Evolutionary conservation across 2,113 vertebrate species (phyloP).

Genomic region (Sialia sialis): DNA sequence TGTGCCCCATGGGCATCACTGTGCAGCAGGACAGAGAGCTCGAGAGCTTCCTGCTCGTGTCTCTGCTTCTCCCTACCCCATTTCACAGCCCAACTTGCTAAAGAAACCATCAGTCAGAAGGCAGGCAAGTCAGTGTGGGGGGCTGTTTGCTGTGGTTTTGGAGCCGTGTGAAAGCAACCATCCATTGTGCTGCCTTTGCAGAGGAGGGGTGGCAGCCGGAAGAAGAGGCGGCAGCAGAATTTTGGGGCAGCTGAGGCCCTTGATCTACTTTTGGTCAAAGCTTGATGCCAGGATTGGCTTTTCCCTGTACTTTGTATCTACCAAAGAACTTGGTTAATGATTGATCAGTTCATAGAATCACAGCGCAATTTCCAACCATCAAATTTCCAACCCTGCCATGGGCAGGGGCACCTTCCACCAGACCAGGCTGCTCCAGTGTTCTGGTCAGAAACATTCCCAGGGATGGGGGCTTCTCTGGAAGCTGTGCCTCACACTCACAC

Average conservation of each 20-base stretch:
- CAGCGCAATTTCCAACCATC: fast-evolving
- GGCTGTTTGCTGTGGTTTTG: constrained; percentile 25
- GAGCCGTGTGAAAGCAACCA: not conserved
- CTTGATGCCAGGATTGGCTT: not conserved
- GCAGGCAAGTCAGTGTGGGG: not conserved
- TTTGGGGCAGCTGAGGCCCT: not conserved
- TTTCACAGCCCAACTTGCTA: not conserved
- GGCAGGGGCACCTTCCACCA: not conserved
- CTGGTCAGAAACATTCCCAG: not conserved
- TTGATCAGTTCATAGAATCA: not conserved
- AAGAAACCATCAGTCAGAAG: not conserved
- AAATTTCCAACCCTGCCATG: not conserved
- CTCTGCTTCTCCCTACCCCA: not conserved
- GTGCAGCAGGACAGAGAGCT: not conserved
- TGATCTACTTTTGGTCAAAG: not conserved
- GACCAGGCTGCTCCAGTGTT: not conserved
- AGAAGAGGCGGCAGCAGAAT: not conserved
- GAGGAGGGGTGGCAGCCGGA: not conserved
- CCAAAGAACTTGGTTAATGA: not conserved
- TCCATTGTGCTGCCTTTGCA: not conserved
- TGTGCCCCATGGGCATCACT: fast-evolving
- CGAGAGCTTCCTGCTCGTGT: not conserved
- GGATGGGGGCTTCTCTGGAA: not conserved
- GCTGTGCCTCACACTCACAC: not conserved
- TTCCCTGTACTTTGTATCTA: not conserved